A percentile compares a stretch with the other conserved stretches of the same genome.
phyloP scores from a whole-genome alignment of 2,797 vertebrate species.

The Antennarius maculatus region DNA sequence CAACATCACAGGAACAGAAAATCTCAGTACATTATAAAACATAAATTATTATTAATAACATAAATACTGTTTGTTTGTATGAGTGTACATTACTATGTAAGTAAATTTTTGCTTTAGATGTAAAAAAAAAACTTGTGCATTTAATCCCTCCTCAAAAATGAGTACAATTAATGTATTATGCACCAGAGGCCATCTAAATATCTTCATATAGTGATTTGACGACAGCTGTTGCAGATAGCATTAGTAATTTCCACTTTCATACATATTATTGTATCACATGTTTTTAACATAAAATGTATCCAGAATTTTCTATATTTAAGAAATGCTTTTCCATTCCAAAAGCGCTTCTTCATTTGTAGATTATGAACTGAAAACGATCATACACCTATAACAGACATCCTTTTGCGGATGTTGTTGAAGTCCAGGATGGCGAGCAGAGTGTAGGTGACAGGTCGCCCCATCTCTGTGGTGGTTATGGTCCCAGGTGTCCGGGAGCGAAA shows the following conservation, averaged over 20 bases:
- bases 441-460: slow-evolving; percentile 88
- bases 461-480: slow-evolving; percentile 89
- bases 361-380: background rate
- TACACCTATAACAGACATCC: slow-evolving; percentile 95
- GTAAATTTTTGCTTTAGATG: slow-evolving; percentile 3
- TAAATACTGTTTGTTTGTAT: slow-evolving; percentile 6
- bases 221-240: too few relatives aligned
- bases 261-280: too few relatives aligned
- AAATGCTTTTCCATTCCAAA: background rate
- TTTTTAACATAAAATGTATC: too few relatives aligned
- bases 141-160: background rate
- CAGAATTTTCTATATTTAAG: too few relatives aligned
- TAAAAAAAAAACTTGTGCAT: background rate
- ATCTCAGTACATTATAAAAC: slow-evolving; percentile 19
- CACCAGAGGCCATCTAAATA: background rate
- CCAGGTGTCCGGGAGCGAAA: slow-evolving; percentile 91
- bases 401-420: slow-evolving; percentile 95
- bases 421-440: slow-evolving; percentile 92
- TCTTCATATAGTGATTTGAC: too few relatives aligned
- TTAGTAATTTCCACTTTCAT: too few relatives aligned
- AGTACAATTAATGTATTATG: background rate
- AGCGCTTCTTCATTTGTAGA: background rate
- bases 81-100: slow-evolving; percentile 1
- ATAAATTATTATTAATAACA: background rate
- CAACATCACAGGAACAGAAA: slow-evolving; percentile 22